phyloP scores from a whole-genome alignment of 1,140 invertebrate genomes.

The Oryctes rhinoceros region DNA sequence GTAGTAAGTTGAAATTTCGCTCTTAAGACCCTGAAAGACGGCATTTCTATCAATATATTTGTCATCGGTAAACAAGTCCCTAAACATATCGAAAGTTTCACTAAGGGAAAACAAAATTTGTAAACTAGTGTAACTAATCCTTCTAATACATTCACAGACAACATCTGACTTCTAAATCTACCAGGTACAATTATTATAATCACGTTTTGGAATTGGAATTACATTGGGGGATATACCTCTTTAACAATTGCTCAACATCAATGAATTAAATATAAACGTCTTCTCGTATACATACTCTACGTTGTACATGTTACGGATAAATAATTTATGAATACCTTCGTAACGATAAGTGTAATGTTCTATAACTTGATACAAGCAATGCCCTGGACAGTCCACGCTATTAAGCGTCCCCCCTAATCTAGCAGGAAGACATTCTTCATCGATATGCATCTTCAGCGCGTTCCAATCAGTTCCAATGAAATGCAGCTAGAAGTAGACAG shows the following conservation, averaged over 20 bases:
- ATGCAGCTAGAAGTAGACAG: constrained; percentile 63
- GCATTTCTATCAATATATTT: too few relatives aligned
- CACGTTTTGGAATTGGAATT: background rate
- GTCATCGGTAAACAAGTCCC: too few relatives aligned
- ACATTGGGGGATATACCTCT: background rate
- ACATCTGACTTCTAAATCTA: background rate
- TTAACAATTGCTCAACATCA: background rate
- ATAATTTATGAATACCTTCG: constrained; percentile 61
- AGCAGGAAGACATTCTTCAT: constrained; percentile 70
- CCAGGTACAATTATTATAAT: constrained; percentile 1
- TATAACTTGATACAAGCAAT: constrained; percentile 65
- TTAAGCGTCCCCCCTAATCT: constrained; percentile 74
- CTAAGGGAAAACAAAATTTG: too few relatives aligned
- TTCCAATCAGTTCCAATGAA: constrained; percentile 79
- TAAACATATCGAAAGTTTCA: too few relatives aligned
- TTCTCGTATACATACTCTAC: constrained; percentile 9
- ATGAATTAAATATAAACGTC: constrained; percentile 6
- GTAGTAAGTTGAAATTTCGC: too few relatives aligned
- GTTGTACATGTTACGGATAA: background rate
- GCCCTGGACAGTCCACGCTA: constrained; percentile 63
- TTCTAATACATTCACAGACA: too few relatives aligned
- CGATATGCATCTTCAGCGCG: constrained; percentile 70
- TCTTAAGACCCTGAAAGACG: too few relatives aligned
- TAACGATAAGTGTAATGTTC: constrained; percentile 66
- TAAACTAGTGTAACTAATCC: too few relatives aligned